Percentiles rank a stretch among this genome's conserved stretches.
Evolutionary conservation across 2,888 invertebrate species (phyloP).

Genomic region (Agelastica alni): DNA sequence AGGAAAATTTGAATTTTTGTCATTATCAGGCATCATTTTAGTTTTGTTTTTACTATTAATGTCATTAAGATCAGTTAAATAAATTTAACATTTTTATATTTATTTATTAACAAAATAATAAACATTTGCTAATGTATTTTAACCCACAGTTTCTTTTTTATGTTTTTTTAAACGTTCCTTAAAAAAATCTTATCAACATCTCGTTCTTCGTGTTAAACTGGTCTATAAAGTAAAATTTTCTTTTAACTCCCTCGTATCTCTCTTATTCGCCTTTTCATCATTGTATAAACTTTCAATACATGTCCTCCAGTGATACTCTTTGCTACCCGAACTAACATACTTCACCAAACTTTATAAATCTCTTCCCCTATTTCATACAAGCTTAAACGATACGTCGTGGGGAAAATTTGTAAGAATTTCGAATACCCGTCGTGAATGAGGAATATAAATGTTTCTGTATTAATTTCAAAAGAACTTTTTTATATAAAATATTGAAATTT

Average conservation of each 20-base stretch:
- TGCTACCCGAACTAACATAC: constrained; percentile 16
- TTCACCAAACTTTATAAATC: constrained; percentile 32
- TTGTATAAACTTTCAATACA: constrained; percentile 30
- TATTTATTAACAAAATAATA: no score
- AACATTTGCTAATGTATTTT: no score
- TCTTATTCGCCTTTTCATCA: constrained; percentile 13
- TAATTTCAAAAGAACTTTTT: no score
- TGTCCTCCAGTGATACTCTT: constrained; percentile 28
- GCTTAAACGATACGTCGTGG: constrained; percentile 29
- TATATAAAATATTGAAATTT: no score
- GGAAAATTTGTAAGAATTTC: constrained; percentile 26
- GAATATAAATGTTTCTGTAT: background rate
- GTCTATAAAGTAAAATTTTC: constrained; percentile 8
- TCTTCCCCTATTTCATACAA: constrained; percentile 28
- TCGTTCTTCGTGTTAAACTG: background rate
- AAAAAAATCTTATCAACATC: no score
- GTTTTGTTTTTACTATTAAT: no score
- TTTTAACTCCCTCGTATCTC: constrained; percentile 7
- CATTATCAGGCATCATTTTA: no score
- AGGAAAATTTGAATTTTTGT: no score
- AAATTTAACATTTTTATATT: no score
- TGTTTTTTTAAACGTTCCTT: no score
- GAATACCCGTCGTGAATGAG: constrained; percentile 12
- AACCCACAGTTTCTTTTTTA: no score
- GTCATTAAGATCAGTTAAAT: no score